Conservation (phyloP, 1,140 invertebrate genomes). For the Drosophila arawakana region DNA sequence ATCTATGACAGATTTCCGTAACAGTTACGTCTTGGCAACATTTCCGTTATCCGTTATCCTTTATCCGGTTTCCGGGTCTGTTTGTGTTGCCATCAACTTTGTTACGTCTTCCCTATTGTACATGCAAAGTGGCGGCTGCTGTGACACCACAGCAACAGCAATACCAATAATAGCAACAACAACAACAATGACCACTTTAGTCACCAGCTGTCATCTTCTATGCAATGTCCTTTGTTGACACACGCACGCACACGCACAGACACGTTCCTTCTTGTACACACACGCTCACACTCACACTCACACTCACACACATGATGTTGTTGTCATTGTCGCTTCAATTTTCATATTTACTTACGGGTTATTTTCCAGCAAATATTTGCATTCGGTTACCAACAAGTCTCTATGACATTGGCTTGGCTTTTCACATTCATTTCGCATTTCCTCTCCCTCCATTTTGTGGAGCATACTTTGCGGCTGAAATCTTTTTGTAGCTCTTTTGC, state of each 20-base stretch:
- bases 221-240: slow-evolving; percentile 30
- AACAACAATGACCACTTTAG: slow-evolving; percentile 51
- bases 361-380: slow-evolving; percentile 70
- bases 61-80: slow-evolving; percentile 35
- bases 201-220: slow-evolving; percentile 24
- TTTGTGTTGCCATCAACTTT: neutral
- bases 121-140: slow-evolving; percentile 47
- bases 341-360: slow-evolving; percentile 69
- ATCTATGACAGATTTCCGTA: slow-evolving; percentile 47
- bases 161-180: slow-evolving; percentile 21
- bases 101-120: neutral
- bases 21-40: slow-evolving; percentile 22
- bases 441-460: slow-evolving; percentile 6
- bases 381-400: slow-evolving; percentile 26
- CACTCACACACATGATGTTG: slow-evolving; percentile 16
- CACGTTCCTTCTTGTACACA: slow-evolving; percentile 1
- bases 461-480: slow-evolving; percentile 38
- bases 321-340: slow-evolving; percentile 44
- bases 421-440: slow-evolving; percentile 42
- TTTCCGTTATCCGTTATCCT: slow-evolving; percentile 26
- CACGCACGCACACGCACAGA: slow-evolving; percentile 13
- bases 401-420: slow-evolving; percentile 50
- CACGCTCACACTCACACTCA: slow-evolving; percentile 26
- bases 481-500: neutral
- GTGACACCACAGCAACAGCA: slow-evolving; percentile 28